phyloP scores from a whole-genome alignment of 1,140 invertebrate genomes.

The Paramacrobiotus metropolitanus region DNA sequence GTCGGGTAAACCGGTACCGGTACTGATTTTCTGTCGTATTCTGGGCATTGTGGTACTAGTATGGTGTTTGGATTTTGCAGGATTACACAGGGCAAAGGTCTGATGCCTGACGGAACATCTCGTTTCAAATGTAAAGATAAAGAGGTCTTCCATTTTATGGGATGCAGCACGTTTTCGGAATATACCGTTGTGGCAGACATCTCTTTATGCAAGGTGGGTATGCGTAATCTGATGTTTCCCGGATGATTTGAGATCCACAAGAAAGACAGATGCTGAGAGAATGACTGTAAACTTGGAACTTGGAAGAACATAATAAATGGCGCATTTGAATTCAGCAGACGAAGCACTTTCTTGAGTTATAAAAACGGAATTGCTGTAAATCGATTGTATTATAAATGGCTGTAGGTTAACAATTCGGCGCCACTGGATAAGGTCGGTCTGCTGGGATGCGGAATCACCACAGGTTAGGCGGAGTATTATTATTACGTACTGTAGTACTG shows the following conservation, averaged over 20 bases:
- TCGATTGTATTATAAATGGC: too few species aligned
- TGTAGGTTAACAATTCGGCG: slow-evolving; percentile 31
- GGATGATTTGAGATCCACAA: too few species aligned
- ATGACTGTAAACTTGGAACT: too few species aligned
- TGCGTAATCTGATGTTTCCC: too few species aligned
- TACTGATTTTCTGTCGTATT: slow-evolving; percentile 4
- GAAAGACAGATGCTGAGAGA: too few species aligned
- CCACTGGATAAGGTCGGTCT: slow-evolving; percentile 74
- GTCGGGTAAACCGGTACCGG: too few species aligned
- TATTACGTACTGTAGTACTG: too few species aligned
- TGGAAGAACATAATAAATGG: too few species aligned
- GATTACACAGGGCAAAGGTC: slow-evolving; percentile 22
- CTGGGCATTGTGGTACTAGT: neutral
- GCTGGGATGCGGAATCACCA: slow-evolving; percentile 66
- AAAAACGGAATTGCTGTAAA: neutral
- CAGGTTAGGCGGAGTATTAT: too few species aligned
- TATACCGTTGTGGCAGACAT: slow-evolving; percentile 95
- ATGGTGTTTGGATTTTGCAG: slow-evolving; percentile 8
- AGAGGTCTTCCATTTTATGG: slow-evolving; percentile 85
- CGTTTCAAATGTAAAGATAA: slow-evolving; percentile 77
- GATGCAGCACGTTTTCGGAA: slow-evolving; percentile 85
- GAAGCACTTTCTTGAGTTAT: too few species aligned
- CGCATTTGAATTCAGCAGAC: too few species aligned
- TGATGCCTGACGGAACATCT: slow-evolving; percentile 87
- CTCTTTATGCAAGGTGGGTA: slow-evolving; percentile 52